A percentile compares a stretch with the other conserved stretches of the same genome.
These are phyloP conservation scores for Andrena flavipes DNA, from an alignment of 2,888 invertebrate genomes.

Conservation along the genomic window DNA sequence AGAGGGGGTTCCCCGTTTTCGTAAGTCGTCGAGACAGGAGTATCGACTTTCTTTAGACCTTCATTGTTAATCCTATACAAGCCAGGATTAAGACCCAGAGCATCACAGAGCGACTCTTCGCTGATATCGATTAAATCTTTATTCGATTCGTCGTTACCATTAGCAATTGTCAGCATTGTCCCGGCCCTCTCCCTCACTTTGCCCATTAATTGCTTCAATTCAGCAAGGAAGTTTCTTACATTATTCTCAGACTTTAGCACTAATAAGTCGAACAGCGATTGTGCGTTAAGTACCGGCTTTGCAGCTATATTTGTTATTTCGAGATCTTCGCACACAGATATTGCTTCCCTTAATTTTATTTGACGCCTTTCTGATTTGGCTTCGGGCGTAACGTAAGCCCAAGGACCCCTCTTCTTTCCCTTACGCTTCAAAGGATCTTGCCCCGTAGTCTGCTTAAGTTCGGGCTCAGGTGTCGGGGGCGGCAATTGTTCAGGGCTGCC, in stretches of 20 bases:
- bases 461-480: conserved; percentile 79
- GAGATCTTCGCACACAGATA: conserved; percentile 79
- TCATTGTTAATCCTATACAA: conserved; percentile 77
- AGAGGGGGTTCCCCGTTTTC: conserved; percentile 73
- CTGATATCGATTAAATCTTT: conserved; percentile 73
- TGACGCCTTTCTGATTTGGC: conserved; percentile 81
- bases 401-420: conserved; percentile 82
- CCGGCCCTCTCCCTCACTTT: conserved; percentile 77
- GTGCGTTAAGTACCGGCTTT: conserved; percentile 80
- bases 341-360: conserved; percentile 80
- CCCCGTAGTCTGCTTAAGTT: conserved; percentile 72
- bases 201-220: conserved; percentile 79
- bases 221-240: conserved; percentile 77
- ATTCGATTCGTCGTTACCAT: conserved; percentile 59
- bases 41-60: conserved; percentile 68
- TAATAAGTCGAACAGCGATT: conserved; percentile 80
- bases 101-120: conserved; percentile 78
- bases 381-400: conserved; percentile 82
- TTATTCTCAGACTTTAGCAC: conserved; percentile 80
- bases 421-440: conserved; percentile 80
- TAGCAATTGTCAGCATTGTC: conserved; percentile 71
- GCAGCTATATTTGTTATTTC: conserved; percentile 82
- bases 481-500: conserved; percentile 84
- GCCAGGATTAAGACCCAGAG: conserved; percentile 78
- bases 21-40: conserved; percentile 33